phyloP scores from a whole-genome alignment of 2,113 vertebrate genomes.

The Chloebia gouldiae region DNA sequence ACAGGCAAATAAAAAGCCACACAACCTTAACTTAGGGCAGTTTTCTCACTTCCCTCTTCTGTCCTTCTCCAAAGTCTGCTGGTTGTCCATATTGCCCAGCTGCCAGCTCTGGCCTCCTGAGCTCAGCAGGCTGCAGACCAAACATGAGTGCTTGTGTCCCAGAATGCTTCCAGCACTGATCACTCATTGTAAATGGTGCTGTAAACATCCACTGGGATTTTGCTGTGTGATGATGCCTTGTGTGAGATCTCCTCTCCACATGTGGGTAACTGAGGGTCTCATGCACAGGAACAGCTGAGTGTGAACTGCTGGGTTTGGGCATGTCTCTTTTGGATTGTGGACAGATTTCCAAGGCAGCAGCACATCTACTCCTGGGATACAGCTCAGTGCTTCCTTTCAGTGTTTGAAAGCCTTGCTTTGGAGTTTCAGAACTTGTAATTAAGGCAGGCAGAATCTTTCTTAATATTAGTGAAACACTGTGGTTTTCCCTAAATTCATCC shows the following conservation, averaged over 20 bases:
- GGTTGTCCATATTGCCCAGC: neutral
- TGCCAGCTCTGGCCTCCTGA: neutral
- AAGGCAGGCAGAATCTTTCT: neutral
- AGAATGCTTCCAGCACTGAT: neutral
- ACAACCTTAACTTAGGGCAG: neutral
- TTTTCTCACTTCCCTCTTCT: neutral
- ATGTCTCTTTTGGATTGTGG: accelerated
- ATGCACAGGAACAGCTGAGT: neutral
- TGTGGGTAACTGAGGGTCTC: accelerated
- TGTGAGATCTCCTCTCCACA: neutral
- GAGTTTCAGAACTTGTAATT: neutral
- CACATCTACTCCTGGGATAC: neutral
- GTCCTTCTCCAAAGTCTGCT: neutral
- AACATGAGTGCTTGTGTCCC: accelerated
- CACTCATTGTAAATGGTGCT: neutral
- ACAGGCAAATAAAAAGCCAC: neutral
- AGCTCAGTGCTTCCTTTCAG: neutral
- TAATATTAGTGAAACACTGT: neutral
- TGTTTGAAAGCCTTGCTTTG: neutral
- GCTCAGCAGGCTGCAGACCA: neutral
- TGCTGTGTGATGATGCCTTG: neutral
- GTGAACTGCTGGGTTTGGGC: neutral
- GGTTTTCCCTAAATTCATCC: neutral
- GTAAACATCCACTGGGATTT: neutral
- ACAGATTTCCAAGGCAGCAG: neutral